These are phyloP conservation scores for Pardalotus punctatus DNA, from an alignment of 2,113 vertebrate species.

Conservation along the genomic window DNA sequence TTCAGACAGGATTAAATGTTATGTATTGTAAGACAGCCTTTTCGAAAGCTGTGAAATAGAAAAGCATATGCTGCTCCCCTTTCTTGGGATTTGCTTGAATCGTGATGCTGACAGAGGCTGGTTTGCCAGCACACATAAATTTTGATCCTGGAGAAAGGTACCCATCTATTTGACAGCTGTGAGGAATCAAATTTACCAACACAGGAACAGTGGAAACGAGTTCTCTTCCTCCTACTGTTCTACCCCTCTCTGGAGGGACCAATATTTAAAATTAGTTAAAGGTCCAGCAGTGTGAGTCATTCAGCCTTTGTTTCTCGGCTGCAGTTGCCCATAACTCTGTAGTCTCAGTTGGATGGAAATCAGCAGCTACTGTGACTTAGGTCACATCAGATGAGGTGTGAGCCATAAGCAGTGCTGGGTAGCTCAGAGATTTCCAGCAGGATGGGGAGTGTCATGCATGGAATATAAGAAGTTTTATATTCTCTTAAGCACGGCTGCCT, in stretches of 20 bases:
- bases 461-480: not conserved
- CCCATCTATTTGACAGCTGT: not conserved
- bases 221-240: not conserved
- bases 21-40: not conserved
- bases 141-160: not conserved
- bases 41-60: slow-evolving; percentile 23
- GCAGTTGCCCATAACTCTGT: not conserved
- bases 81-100: not conserved
- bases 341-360: not conserved
- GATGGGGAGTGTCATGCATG: not conserved
- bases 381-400: not conserved
- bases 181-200: not conserved
- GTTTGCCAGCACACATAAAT: not conserved
- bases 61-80: not conserved
- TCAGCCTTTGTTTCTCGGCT: not conserved
- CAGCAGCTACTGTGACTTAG: not conserved
- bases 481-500: not conserved
- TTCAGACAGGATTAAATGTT: slow-evolving; percentile 14
- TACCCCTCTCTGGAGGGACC: not conserved
- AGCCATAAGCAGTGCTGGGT: not conserved
- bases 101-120: not conserved
- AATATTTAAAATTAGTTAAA: not conserved
- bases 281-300: not conserved
- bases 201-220: not conserved
- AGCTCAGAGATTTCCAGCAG: not conserved